Percentiles rank a stretch among this genome's conserved stretches.
Conservation (phyloP, 2,888 invertebrate species). For the Mamestra brassicae region DNA sequence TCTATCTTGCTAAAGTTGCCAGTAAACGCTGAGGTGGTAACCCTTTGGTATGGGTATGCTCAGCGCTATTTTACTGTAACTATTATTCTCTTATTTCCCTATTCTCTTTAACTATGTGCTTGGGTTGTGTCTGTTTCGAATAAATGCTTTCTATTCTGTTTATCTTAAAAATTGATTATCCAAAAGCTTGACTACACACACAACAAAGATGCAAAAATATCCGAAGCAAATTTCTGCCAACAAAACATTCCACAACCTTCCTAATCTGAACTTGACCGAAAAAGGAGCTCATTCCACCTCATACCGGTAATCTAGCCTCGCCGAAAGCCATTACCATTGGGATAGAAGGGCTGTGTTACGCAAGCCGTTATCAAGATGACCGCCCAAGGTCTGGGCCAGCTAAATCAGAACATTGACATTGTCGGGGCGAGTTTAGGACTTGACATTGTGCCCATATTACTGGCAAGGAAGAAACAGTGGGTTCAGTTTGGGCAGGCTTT, state of each 20-base stretch:
- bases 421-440: conserved; percentile 62
- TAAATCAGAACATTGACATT: conserved; percentile 71
- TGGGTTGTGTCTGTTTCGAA: no score
- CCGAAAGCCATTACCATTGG: conserved; percentile 31
- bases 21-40: no score
- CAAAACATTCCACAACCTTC: background rate
- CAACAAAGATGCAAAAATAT: background rate
- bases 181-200: background rate
- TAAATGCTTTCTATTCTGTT: no score
- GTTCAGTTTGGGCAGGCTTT: conserved; percentile 5
- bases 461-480: conserved; percentile 28
- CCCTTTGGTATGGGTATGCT: no score
- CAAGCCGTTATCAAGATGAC: conserved; percentile 60
- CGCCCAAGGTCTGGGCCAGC: conserved; percentile 58
- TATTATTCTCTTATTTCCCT: no score
- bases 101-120: no score
- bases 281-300: conserved; percentile 12
- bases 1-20: no score
- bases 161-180: background rate
- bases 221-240: background rate
- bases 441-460: conserved; percentile 66
- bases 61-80: no score
- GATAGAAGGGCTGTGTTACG: conserved; percentile 39
- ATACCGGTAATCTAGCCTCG: conserved; percentile 33
- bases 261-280: conserved; percentile 34